These are phyloP conservation scores for Phylloscopus whistleri DNA, from an alignment of 2,113 vertebrate species.

Conservation along the genomic window DNA sequence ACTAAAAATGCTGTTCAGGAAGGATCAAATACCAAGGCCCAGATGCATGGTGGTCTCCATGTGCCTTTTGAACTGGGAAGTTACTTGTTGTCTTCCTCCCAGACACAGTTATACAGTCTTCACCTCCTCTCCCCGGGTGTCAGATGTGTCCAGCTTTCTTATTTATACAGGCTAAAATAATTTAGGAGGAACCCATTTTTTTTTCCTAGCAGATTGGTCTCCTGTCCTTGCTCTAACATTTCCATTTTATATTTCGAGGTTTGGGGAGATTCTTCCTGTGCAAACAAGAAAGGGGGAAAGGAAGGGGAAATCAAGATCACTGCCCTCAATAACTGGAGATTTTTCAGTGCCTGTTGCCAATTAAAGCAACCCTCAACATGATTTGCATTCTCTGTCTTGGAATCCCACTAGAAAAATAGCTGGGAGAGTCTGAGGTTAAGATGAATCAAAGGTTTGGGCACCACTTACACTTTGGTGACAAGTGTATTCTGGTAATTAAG, in stretches of 20 bases:
- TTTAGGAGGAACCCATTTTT: neutral
- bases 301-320: neutral
- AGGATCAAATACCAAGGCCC: neutral
- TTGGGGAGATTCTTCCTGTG: neutral
- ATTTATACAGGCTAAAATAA: neutral
- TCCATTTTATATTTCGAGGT: neutral
- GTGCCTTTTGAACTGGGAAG: neutral
- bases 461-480: neutral
- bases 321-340: neutral
- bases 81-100: neutral
- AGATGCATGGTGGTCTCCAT: neutral
- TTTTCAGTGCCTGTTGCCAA: neutral
- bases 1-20: neutral
- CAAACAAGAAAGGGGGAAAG: neutral
- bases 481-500: neutral
- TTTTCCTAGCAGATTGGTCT: neutral
- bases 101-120: neutral
- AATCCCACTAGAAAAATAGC: neutral
- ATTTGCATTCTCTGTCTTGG: neutral
- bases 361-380: neutral
- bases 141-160: neutral
- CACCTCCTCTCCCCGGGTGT: accelerated
- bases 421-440: neutral
- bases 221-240: neutral
- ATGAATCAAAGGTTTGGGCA: neutral